Evolutionary conservation across 2,113 vertebrate species (phyloP), one percentile per base, ranked within the genome.

Genomic region (Chrysemys picta): DNA sequence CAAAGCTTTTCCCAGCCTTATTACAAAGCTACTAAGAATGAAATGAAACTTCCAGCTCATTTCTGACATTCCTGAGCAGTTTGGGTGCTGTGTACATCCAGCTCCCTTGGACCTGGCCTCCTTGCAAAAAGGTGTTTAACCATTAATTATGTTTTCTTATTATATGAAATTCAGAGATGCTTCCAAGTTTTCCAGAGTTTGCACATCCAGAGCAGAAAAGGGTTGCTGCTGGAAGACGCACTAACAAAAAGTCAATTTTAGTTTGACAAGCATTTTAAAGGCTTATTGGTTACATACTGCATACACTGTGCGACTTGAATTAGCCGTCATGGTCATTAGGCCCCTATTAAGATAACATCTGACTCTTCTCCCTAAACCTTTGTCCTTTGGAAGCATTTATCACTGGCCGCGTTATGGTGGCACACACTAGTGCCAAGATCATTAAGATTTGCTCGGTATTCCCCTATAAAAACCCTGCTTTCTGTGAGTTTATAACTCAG

Each of bases 311-410:
- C 27, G 42, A 91, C 85, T 92, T 93, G 83, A 93, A 91, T 91
- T 90, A 95, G 86, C 45, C 0, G 24, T 90, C 93, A 94, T 24
- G 90, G 90, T 87, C 92, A 82, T 57, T 90, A 96, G 90, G 85
- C 4, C 85, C 80, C 86, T 93, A 57, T 94, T 92, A 94, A 97
- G 91, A 91, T 80, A 96, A 94, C 81, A 95, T 90, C 92, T 91
- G 93, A 96, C 89, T 91, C 82, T 19, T 93, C 65, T 93, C 78
- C 65, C 87, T 93, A 85, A 59, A 97, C 62, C 92, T 97, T 93
- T 93, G 92, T 89, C 84, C 54, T 94, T 91, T 49, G 65, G 93
- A 89, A 95, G 72, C 47, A 81, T 38, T 93, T 65, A 76, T 85
- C 86, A 21, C 13, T 5, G 42, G 29, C 65, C 80, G 65, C 31